A percentile compares a stretch with the other conserved stretches of the same genome.
Evolutionary conservation across 2,113 vertebrate species (phyloP).

Genomic region (Syngnathus scovelli): DNA sequence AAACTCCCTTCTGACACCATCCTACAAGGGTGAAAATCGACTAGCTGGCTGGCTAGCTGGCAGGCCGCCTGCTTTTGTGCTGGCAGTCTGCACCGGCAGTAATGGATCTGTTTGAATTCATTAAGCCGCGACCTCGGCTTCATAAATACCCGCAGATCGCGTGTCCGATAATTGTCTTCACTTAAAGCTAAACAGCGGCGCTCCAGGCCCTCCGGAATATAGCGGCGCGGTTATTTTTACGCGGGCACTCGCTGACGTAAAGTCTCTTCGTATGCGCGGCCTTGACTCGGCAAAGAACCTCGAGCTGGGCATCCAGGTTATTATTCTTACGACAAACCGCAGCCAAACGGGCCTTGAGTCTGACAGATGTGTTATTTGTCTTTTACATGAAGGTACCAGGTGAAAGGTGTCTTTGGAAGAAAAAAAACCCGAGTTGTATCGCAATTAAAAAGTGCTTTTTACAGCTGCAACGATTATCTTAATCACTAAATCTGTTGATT

Average conservation of each 20-base stretch:
- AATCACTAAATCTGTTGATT: too few species aligned
- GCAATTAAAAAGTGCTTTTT: too few species aligned
- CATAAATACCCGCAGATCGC: slow-evolving; percentile 71
- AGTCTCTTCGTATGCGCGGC: slow-evolving; percentile 18
- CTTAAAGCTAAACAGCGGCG: slow-evolving; percentile 46
- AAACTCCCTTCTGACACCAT: slow-evolving; percentile 56
- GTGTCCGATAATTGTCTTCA: slow-evolving; percentile 64
- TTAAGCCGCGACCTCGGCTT: slow-evolving; percentile 61
- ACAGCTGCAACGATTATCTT: too few species aligned
- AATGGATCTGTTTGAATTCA: slow-evolving; percentile 71
- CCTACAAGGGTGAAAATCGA: slow-evolving; percentile 44
- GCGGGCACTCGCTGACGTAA: slow-evolving; percentile 25
- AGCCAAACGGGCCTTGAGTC: background rate
- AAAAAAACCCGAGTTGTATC: too few species aligned
- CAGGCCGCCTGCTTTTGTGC: slow-evolving; percentile 36
- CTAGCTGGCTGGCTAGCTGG: slow-evolving; percentile 37
- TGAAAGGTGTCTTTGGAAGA: background rate
- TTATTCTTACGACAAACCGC: background rate
- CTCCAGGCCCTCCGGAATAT: slow-evolving; percentile 43
- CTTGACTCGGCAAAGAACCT: slow-evolving; percentile 16
- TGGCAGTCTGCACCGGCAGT: slow-evolving; percentile 43
- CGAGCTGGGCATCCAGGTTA: slow-evolving; percentile 11
- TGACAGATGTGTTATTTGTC: slow-evolving; percentile 1
- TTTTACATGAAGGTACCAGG: background rate
- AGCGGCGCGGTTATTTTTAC: slow-evolving; percentile 52